phyloP scores from a whole-genome alignment of 1,140 invertebrate genomes.

The Sminthurinus signatus region DNA sequence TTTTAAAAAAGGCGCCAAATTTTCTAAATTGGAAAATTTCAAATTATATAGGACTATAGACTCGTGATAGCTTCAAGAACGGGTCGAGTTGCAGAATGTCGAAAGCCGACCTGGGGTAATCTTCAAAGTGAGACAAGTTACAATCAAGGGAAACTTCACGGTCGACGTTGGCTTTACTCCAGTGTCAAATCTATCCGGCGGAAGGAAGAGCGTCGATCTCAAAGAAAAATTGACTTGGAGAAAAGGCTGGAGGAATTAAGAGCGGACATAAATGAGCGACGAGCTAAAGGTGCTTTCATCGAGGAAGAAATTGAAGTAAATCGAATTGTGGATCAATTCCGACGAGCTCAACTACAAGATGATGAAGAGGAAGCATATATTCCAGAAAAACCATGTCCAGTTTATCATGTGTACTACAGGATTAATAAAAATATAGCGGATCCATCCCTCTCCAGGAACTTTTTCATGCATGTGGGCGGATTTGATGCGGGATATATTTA shows the following conservation, averaged over 20 bases:
- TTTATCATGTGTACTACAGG: conserved; percentile 24
- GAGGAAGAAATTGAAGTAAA: conserved; percentile 31
- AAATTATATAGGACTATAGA: conserved; percentile 11
- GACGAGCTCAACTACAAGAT: conserved; percentile 51
- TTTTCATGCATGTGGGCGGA: conserved; percentile 50
- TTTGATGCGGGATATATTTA: conserved; percentile 71
- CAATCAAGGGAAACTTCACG: conserved; percentile 47
- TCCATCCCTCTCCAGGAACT: conserved; percentile 8
- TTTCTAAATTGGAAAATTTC: background rate
- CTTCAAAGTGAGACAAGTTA: conserved; percentile 48
- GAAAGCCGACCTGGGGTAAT: conserved; percentile 38
- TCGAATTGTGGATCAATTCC: conserved; percentile 14
- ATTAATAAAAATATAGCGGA: conserved; percentile 21
- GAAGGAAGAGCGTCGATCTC: conserved; percentile 47
- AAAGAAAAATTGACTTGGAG: conserved; percentile 21
- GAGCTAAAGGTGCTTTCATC: conserved; percentile 5
- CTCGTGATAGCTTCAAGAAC: conserved; percentile 20
- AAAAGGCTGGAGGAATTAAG: conserved; percentile 10
- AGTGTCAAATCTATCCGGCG: conserved; percentile 56
- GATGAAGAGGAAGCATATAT: conserved; percentile 53
- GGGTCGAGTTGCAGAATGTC: conserved; percentile 26
- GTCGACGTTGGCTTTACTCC: conserved; percentile 49
- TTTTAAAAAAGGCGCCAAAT: background rate
- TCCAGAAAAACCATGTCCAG: conserved; percentile 51
- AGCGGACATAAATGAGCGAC: conserved; percentile 13